Conservation (phyloP, 2,113 vertebrate species). For the Hippocampus comes region DNA sequence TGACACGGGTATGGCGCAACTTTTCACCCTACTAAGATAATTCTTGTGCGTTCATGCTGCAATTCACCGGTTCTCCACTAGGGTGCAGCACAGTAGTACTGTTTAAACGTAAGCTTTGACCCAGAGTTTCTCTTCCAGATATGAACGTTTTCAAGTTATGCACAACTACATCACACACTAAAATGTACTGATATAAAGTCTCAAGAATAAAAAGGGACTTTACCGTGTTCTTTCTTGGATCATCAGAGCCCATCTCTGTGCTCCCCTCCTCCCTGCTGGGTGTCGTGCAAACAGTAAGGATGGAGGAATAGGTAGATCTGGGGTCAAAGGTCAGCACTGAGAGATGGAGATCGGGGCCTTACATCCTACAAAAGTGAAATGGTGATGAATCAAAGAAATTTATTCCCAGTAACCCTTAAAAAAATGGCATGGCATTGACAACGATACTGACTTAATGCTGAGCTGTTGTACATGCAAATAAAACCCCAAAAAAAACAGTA, state of each 20-base stretch:
- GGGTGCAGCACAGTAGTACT: not conserved
- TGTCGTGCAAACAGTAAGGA: conserved; percentile 44
- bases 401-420: too few species aligned
- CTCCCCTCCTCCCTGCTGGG: conserved; percentile 58
- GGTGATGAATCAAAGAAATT: too few species aligned
- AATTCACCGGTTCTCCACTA: not conserved
- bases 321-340: conserved; percentile 22
- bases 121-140: not conserved
- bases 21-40: too few species aligned
- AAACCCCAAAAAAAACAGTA: too few species aligned
- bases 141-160: not conserved
- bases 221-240: conserved; percentile 18
- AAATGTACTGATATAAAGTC: not conserved
- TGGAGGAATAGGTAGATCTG: conserved; percentile 49
- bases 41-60: not conserved
- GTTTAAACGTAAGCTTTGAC: not conserved
- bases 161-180: not conserved
- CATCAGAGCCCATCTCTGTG: conserved; percentile 49
- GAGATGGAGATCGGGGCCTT: not conserved
- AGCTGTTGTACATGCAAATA: too few species aligned
- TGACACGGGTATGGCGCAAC: too few species aligned
- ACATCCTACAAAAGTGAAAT: too few species aligned
- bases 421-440: too few species aligned
- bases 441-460: too few species aligned
- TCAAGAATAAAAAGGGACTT: not conserved